Evolutionary conservation across 2,113 vertebrate species (phyloP), one percentile per base, ranked within the genome.

Genomic region (Ctenodactylus gundi): DNA sequence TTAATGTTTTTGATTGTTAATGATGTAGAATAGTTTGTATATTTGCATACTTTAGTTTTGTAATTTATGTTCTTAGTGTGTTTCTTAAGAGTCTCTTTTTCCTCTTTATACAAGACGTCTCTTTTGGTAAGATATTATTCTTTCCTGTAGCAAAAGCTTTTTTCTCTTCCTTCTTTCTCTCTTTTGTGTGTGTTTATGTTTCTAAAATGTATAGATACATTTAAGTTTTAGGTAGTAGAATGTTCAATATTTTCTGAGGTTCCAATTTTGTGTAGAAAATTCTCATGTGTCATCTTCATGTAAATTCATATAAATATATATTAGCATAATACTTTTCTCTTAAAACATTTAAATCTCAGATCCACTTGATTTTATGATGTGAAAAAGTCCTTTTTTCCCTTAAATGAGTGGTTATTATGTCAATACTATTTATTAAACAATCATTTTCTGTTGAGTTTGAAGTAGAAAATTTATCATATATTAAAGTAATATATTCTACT

Each of bases 201-300:
- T 91, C 93, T 87, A 41, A 57, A 82, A 85, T 83, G 11, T 89
- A 92, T 39, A 6, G 7, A 10, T 8, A 84, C 6, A 76, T 84
- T 31, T 25, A 68, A 90, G n/a, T 76, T 86, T 75, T 81, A 75
- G 11, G 25, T 57, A 76, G 27, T 60, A 49, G 78, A 67, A 36
- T 84, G 86, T 94, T 81, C 12, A 93, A 75, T 75, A 81, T 93
- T 88, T 92, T 85, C 12, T 36, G 53, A 27, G 78, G 27, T 62
- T 93, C 10, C 88, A 58, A 73, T 3, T 95, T 90, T 70, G 41
- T 49, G 78, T 76, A 88, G 53, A 62, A 88, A 75, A 58, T 77
- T 44, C 15, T 8, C 84, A 44, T 65, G 51, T 39, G 21, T 41
- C 41, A 90, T 44, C 90, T 86, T 85, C 72, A 86, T 78, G 36